These are phyloP conservation scores for Notamacropus eugenii DNA, from an alignment of 2,797 vertebrate species.

Conservation along the genomic window DNA sequence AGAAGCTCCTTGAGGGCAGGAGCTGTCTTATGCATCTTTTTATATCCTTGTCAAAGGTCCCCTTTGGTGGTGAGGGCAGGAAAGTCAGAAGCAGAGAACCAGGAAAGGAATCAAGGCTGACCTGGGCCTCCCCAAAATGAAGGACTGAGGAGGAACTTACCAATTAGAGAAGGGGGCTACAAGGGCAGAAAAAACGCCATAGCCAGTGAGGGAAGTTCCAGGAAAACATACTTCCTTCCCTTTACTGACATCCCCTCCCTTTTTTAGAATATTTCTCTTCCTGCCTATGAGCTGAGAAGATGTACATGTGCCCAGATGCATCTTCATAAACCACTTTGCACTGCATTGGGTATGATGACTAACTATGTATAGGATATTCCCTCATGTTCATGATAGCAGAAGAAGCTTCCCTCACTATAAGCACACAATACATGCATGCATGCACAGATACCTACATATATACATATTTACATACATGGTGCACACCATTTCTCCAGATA, in stretches of 20 bases:
- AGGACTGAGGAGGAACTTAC: neutral
- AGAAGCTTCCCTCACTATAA: neutral
- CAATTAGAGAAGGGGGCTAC: neutral
- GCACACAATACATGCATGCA: neutral
- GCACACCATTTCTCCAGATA: neutral
- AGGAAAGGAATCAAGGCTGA: neutral
- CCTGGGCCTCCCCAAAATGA: neutral
- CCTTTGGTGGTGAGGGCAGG: neutral
- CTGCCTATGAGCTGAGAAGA: neutral
- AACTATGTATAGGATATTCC: neutral
- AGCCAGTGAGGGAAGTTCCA: neutral
- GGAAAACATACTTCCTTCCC: neutral
- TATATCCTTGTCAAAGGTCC: neutral
- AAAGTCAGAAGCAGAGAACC: neutral
- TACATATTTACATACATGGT: neutral
- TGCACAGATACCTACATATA: too few relatives aligned
- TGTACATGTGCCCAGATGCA: neutral
- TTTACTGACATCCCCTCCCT: neutral
- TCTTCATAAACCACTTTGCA: slow-evolving; percentile 1
- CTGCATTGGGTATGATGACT: neutral
- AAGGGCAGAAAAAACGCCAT: neutral
- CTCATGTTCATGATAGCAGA: neutral
- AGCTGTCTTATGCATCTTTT: neutral
- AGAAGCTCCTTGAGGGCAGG: neutral
- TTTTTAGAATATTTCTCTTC: neutral